A percentile compares a stretch with the other conserved stretches of the same genome.
Evolutionary conservation across 2,113 vertebrate genomes (phyloP).

Genomic region (Crotalus viridis): DNA sequence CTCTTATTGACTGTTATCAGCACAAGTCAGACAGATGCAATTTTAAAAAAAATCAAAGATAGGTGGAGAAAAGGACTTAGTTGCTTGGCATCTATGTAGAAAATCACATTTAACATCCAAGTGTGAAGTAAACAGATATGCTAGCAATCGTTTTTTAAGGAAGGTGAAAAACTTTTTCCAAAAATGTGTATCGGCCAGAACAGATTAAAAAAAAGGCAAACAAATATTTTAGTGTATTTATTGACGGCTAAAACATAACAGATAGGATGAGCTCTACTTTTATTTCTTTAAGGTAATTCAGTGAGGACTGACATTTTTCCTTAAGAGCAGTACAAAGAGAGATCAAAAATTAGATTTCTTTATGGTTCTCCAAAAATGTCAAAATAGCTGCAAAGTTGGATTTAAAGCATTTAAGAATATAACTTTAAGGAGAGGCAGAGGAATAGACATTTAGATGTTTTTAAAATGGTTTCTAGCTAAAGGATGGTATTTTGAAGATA

Average conservation of each 20-base stretch:
- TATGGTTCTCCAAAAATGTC: conserved; percentile 13
- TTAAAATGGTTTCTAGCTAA: not conserved
- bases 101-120: accelerated
- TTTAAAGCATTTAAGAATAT: conserved; percentile 7
- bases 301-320: conserved; percentile 40
- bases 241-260: conserved; percentile 8
- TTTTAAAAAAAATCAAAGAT: not conserved
- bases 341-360: conserved; percentile 47
- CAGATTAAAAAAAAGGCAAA: not conserved
- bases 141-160: not conserved
- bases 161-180: not conserved
- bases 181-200: accelerated
- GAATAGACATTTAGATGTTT: conserved; percentile 22
- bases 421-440: conserved; percentile 38
- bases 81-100: not conserved
- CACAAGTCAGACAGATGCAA: not conserved
- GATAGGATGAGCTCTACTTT: conserved; percentile 18
- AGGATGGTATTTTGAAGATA: not conserved
- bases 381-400: not conserved
- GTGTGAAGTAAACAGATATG: not conserved
- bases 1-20: not conserved
- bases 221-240: not conserved
- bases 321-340: conserved; percentile 38
- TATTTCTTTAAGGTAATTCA: conserved; percentile 10
- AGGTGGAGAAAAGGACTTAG: not conserved